Evolutionary conservation across 1,140 invertebrate species (phyloP).

Genomic region (Drosophila serrata): DNA sequence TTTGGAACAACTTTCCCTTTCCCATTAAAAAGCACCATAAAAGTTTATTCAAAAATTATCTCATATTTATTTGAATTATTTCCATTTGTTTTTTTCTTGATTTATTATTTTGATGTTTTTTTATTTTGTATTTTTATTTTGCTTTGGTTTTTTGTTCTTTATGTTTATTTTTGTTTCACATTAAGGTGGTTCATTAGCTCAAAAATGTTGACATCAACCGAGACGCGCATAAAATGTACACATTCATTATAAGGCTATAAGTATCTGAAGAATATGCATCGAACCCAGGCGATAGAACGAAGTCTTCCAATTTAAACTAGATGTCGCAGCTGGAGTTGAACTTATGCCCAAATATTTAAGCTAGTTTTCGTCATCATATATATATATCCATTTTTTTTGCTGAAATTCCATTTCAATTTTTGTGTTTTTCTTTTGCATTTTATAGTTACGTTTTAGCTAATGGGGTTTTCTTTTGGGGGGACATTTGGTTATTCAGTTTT

Average conservation of each 20-base stretch:
- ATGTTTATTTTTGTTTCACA: constrained; percentile 63
- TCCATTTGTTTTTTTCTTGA: constrained; percentile 43
- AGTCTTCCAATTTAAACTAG: constrained; percentile 63
- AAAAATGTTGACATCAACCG: constrained; percentile 72
- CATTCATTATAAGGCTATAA: constrained; percentile 72
- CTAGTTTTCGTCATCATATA: constrained; percentile 34
- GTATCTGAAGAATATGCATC: constrained; percentile 37
- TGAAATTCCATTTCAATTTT: constrained; percentile 77
- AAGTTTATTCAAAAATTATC: constrained; percentile 69
- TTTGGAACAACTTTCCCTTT: no score
- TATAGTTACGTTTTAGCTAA: constrained; percentile 58
- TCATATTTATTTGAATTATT: constrained; percentile 76
- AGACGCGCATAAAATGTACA: constrained; percentile 70
- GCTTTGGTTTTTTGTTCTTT: constrained; percentile 21
- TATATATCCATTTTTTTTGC: constrained; percentile 44
- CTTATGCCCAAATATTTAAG: constrained; percentile 74
- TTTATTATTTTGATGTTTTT: constrained; percentile 51
- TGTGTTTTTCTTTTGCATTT: constrained; percentile 24
- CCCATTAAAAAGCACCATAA: not conserved
- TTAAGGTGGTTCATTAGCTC: constrained; percentile 81
- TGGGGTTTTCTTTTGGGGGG: constrained; percentile 19
- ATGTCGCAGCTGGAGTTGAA: constrained; percentile 47
- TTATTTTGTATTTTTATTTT: constrained; percentile 34
- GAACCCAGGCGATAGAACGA: constrained; percentile 45
- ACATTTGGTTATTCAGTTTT: constrained; percentile 20